These are phyloP conservation scores for Luperina nickerlii DNA, from an alignment of 2,888 invertebrate species.

Conservation along the genomic window DNA sequence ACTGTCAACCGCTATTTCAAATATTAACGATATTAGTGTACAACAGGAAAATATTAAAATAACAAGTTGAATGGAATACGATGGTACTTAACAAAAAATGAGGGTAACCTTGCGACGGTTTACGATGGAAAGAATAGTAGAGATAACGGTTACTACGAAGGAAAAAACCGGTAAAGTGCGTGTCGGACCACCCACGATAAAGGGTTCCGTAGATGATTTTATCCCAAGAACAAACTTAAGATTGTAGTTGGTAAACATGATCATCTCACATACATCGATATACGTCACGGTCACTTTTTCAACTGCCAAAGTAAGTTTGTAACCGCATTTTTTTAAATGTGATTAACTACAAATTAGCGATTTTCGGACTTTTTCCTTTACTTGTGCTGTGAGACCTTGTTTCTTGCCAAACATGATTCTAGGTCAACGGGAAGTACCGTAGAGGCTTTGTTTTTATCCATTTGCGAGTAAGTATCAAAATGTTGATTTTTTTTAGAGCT, in stretches of 20 bases:
- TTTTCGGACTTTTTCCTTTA: background rate
- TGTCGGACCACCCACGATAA: background rate
- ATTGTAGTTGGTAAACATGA: background rate
- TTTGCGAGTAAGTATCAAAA: background rate
- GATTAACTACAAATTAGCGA: background rate
- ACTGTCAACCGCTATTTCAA: constrained; percentile 46
- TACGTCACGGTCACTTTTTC: background rate
- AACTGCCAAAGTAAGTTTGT: background rate
- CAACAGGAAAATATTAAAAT: constrained; percentile 50
- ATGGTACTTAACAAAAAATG: constrained; percentile 38
- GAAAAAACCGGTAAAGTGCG: constrained; percentile 13
- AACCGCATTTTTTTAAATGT: background rate
- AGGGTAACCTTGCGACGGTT: constrained; percentile 37
- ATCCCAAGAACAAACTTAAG: background rate
- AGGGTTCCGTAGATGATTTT: background rate
- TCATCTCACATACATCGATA: background rate
- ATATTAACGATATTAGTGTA: constrained; percentile 29
- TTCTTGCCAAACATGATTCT: background rate
- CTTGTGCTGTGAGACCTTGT: background rate
- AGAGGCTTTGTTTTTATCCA: background rate
- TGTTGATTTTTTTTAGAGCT: background rate
- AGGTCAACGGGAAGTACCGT: background rate
- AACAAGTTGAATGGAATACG: constrained; percentile 37
- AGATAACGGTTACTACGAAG: constrained; percentile 34
- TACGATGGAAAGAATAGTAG: constrained; percentile 13